Conservation (phyloP, 2,888 invertebrate genomes). For the Antitype chi region DNA sequence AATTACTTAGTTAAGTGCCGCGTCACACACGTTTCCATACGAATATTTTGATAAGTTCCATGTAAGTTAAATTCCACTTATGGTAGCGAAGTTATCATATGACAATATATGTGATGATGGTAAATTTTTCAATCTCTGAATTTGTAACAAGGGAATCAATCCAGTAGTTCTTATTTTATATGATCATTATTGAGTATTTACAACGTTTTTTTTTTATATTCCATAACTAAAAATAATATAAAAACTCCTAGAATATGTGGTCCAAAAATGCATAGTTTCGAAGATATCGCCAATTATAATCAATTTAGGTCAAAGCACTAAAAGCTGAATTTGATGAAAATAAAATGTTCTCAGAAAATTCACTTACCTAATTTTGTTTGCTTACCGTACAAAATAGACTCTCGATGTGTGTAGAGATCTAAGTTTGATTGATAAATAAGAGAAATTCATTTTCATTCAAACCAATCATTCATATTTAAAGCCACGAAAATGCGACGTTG, state of each 20-base stretch:
- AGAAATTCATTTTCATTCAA: too few species aligned
- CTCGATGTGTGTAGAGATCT: too few species aligned
- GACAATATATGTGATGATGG: background rate
- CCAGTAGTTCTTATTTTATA: background rate
- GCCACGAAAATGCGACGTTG: too few species aligned
- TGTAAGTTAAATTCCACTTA: background rate
- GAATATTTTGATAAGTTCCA: background rate
- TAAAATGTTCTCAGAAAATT: too few species aligned
- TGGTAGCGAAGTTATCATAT: background rate
- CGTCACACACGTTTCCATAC: background rate
- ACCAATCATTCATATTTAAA: too few species aligned
- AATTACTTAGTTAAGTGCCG: background rate
- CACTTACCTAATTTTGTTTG: too few species aligned
- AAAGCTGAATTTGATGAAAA: too few species aligned
- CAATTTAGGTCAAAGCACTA: too few species aligned
- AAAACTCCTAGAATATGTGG: background rate
- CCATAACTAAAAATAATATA: background rate
- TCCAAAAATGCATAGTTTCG: background rate
- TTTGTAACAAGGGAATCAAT: background rate
- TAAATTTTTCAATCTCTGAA: constrained; percentile 9
- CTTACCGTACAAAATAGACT: too few species aligned
- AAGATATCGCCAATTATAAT: background rate
- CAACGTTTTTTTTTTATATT: background rate
- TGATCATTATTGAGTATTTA: constrained; percentile 1
- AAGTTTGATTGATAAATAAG: too few species aligned